Percentiles rank a stretch among this genome's conserved stretches.
Conservation (phyloP, 1,140 invertebrate species). For the Ceratina japonica region DNA sequence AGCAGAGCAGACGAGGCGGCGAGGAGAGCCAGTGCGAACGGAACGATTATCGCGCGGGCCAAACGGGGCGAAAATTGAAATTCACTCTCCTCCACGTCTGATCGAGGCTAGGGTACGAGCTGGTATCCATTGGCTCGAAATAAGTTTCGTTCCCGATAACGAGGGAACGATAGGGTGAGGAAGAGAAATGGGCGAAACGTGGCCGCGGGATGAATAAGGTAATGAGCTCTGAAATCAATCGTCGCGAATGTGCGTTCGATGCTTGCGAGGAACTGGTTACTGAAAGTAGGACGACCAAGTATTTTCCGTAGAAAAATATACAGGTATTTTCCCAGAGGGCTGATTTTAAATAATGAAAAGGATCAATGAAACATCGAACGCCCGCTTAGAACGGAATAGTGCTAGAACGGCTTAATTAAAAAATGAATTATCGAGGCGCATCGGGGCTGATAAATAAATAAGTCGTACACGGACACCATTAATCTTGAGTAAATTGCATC, state of each 20-base stretch:
- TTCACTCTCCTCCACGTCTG: constrained; percentile 10
- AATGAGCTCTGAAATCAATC: constrained; percentile 36
- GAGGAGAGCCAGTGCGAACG: neutral
- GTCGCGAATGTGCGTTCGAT: constrained; percentile 10
- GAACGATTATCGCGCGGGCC: constrained; percentile 50
- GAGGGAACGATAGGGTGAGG: neutral
- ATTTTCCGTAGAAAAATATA: neutral
- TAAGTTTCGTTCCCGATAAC: constrained; percentile 29
- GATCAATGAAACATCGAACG: no score
- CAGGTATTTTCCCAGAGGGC: no score
- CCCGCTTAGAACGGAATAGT: no score
- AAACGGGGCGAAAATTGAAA: constrained; percentile 55
- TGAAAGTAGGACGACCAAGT: neutral
- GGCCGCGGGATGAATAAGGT: constrained; percentile 11
- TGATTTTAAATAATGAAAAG: no score
- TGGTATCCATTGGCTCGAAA: neutral
- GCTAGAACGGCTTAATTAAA: no score
- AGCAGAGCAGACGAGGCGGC: neutral
- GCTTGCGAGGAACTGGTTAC: no score
- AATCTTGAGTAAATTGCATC: neutral
- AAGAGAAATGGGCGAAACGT: neutral
- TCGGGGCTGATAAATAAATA: neutral
- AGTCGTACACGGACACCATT: neutral
- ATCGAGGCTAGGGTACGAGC: neutral
- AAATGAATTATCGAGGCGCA: no score